These are phyloP conservation scores for Elmis aenea DNA, from an alignment of 2,888 invertebrate genomes.

Conservation along the genomic window DNA sequence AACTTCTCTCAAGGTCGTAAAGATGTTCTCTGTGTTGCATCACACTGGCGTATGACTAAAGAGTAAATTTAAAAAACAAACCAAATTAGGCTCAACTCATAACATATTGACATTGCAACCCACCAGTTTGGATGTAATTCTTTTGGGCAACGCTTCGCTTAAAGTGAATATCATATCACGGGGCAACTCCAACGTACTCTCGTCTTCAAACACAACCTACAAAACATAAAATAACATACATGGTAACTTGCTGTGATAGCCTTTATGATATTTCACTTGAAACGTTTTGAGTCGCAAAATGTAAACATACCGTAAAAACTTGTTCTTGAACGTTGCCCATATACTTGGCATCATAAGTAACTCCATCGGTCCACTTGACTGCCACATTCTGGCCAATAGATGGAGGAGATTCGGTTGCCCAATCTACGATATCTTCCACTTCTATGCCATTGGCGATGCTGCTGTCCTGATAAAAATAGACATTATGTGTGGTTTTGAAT, in stretches of 20 bases:
- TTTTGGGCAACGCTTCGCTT: conserved; percentile 11
- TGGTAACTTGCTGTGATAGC: neutral
- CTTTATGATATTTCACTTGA: neutral
- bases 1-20: conserved; percentile 45
- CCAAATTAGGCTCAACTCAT: neutral
- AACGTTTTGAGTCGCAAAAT: neutral
- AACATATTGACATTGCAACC: conserved; percentile 10
- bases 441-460: conserved; percentile 56
- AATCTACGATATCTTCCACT: conserved; percentile 51
- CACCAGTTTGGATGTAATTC: conserved; percentile 12
- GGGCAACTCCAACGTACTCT: conserved; percentile 46
- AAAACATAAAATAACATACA: too few species aligned
- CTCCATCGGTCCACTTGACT: conserved; percentile 54
- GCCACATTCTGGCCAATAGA: conserved; percentile 47
- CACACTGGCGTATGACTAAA: conserved; percentile 50
- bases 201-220: conserved; percentile 51
- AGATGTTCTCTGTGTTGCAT: conserved; percentile 51
- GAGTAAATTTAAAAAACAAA: conserved; percentile 33
- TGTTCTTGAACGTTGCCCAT: conserved; percentile 9
- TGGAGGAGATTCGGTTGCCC: conserved; percentile 33
- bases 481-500: conserved; percentile 51
- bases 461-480: conserved; percentile 58
- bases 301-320: conserved; percentile 19
- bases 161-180: conserved; percentile 41
- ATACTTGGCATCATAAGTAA: conserved; percentile 24